These are phyloP conservation scores for Eulacestoma nigropectus DNA, from an alignment of 2,113 vertebrate genomes.

Conservation along the genomic window DNA sequence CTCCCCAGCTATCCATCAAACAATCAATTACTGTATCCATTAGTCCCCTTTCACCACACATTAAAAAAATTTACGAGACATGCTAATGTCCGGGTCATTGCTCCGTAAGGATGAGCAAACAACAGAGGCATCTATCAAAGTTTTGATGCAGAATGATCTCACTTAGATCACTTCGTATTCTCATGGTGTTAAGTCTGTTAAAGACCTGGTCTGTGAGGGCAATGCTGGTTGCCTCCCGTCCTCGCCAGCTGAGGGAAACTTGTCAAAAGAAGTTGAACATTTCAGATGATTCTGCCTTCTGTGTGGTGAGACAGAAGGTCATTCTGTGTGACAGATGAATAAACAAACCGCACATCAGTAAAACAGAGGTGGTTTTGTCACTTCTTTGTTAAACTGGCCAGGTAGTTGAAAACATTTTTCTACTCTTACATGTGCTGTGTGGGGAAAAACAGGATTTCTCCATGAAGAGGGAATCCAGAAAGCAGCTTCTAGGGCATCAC, in stretches of 20 bases:
- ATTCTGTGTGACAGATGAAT: neutral
- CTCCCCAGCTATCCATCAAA: constrained; percentile 24
- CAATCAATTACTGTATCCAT: constrained; percentile 59
- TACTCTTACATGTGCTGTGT: neutral
- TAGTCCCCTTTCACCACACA: constrained; percentile 59
- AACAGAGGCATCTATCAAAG: constrained; percentile 39
- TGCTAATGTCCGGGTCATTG: constrained; percentile 41
- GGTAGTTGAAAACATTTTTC: neutral
- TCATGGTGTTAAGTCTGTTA: neutral
- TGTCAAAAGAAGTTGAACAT: neutral
- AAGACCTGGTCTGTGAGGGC: neutral
- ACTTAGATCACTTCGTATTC: neutral
- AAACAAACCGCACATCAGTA: neutral
- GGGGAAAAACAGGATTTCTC: neutral
- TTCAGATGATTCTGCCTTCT: neutral
- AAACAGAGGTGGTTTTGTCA: neutral
- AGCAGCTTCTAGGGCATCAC: neutral
- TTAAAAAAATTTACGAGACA: constrained; percentile 64
- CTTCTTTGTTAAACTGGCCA: neutral
- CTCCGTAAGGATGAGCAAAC: constrained; percentile 51
- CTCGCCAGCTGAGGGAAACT: neutral
- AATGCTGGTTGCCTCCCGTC: neutral
- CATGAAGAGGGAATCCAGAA: neutral
- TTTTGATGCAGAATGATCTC: constrained; percentile 43
- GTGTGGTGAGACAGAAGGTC: neutral